Conservation (phyloP, 1,140 invertebrate genomes). For the Wasmannia auropunctata region DNA sequence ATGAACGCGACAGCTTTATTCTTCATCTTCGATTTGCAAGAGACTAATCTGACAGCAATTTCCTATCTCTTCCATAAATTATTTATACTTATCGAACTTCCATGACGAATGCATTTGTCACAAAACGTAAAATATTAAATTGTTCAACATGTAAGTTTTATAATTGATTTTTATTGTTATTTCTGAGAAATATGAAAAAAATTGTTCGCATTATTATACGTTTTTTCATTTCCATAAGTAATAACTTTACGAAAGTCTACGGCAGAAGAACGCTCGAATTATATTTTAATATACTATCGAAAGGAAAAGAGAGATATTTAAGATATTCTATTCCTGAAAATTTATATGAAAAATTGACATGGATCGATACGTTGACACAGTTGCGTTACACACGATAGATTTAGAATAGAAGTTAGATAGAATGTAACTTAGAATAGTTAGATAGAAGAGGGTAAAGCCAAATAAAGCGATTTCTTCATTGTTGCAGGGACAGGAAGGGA, state of each 20-base stretch:
- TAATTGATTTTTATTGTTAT: constrained; percentile 10
- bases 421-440: neutral
- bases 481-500: constrained; percentile 61
- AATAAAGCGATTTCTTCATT: neutral
- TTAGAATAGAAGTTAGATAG: neutral
- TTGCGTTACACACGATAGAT: neutral
- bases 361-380: neutral
- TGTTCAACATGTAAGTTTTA: neutral
- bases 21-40: constrained; percentile 49
- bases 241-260: neutral
- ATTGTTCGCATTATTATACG: neutral
- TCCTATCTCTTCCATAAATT: neutral
- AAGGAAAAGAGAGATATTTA: neutral
- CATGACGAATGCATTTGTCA: neutral
- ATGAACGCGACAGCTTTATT: neutral
- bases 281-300: neutral
- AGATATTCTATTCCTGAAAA: neutral
- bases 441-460: neutral
- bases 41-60: constrained; percentile 17
- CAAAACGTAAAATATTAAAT: neutral
- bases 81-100: neutral
- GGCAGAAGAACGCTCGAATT: neutral
- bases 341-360: neutral
- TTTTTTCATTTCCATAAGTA: neutral
- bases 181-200: neutral